Evolutionary conservation across 2,797 vertebrate genomes (phyloP).

Genomic region (Epinephelus coioides): DNA sequence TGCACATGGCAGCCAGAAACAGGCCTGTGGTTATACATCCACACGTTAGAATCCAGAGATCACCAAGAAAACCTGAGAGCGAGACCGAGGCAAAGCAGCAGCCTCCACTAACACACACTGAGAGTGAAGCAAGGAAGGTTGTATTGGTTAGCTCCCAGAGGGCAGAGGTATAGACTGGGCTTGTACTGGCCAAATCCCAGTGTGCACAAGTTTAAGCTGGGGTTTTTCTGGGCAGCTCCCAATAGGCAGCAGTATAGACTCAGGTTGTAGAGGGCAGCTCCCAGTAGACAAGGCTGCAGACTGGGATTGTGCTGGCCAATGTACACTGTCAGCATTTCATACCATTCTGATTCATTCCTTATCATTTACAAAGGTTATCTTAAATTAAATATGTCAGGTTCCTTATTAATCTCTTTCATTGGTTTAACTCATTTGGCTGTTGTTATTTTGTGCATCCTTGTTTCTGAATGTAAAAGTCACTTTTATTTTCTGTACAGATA

Average conservation of each 20-base stretch:
- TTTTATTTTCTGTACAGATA: background rate
- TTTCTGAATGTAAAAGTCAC: no score
- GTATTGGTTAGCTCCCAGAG: constrained; percentile 38
- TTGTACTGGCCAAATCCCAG: constrained; percentile 45
- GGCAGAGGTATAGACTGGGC: constrained; percentile 27
- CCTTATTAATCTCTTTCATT: background rate
- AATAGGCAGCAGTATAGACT: constrained; percentile 19
- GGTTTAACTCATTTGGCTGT: background rate
- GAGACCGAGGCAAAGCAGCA: background rate
- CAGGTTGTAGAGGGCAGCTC: constrained; percentile 3
- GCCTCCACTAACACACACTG: constrained; percentile 25
- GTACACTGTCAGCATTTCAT: background rate
- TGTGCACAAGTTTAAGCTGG: constrained; percentile 32
- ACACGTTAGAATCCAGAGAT: constrained; percentile 31
- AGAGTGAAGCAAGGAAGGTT: constrained; percentile 17
- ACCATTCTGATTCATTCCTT: no score
- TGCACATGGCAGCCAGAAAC: constrained; percentile 33
- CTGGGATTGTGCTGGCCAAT: background rate
- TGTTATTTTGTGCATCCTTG: background rate
- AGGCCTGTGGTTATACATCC: constrained; percentile 24
- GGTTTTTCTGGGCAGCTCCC: constrained; percentile 37
- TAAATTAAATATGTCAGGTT: background rate
- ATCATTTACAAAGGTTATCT: background rate
- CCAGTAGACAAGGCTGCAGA: background rate
- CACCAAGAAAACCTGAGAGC: constrained; percentile 22